Evolutionary conservation across 2,797 vertebrate species (phyloP).

Genomic region (Toxotes lorentzi): DNA sequence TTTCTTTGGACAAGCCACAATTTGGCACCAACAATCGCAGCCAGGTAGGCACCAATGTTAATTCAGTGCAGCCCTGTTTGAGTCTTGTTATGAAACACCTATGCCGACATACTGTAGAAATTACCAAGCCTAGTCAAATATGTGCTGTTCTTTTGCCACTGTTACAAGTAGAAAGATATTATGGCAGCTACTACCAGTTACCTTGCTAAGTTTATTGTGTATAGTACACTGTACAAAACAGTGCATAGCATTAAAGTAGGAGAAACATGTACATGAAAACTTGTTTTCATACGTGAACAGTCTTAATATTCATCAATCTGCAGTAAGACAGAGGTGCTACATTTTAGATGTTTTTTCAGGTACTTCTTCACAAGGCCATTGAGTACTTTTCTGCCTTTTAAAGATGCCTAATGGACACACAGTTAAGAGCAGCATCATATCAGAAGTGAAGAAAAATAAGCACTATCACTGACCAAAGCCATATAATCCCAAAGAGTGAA

Average conservation of each 20-base stretch:
- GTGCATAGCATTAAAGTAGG: background rate
- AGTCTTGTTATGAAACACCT: background rate
- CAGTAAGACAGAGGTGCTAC: background rate
- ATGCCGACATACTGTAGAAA: background rate
- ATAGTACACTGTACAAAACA: background rate
- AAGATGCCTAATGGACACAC: conserved; percentile 11
- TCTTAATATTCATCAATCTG: background rate
- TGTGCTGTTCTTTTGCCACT: background rate
- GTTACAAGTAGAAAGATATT: background rate
- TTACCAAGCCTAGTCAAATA: background rate
- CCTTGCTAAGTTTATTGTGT: background rate
- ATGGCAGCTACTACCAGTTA: background rate
- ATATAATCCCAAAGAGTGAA: conserved; percentile 89
- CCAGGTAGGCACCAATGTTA: background rate
- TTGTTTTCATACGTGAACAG: background rate
- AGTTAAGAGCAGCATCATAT: conserved; percentile 52
- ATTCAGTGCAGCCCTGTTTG: background rate
- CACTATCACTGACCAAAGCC: conserved; percentile 90
- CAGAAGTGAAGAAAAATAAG: conserved; percentile 68
- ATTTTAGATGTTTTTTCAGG: background rate
- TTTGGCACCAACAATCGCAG: too few species aligned
- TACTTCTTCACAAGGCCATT: background rate
- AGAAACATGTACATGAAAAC: background rate
- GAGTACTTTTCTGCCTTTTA: background rate
- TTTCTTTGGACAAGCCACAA: too few species aligned